Evolutionary conservation across 1,140 invertebrate genomes (phyloP).

Genomic region (Plutomurus gul): DNA sequence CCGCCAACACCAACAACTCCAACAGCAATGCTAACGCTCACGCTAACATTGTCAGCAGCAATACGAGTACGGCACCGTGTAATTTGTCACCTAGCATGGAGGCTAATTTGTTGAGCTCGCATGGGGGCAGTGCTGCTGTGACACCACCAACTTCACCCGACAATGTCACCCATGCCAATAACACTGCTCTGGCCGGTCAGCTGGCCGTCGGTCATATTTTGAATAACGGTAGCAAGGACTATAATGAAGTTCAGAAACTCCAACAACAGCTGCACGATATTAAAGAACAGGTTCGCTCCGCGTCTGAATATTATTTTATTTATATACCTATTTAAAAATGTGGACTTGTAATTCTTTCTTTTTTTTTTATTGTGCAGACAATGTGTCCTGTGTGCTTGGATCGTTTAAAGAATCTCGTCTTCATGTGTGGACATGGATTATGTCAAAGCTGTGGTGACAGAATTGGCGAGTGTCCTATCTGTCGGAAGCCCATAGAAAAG

Average conservation of each 20-base stretch:
- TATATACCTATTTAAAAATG: neutral
- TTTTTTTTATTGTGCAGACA: conserved; percentile 69
- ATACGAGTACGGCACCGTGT: conserved; percentile 6
- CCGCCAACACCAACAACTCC: conserved; percentile 47
- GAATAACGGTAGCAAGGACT: conserved; percentile 82
- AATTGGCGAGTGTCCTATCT: conserved; percentile 96
- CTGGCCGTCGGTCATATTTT: conserved; percentile 62
- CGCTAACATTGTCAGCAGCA: conserved; percentile 4
- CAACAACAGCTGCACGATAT: conserved; percentile 96
- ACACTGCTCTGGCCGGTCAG: conserved; percentile 17
- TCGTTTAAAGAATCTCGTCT: conserved; percentile 97
- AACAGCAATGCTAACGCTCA: conserved; percentile 42
- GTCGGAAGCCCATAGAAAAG: conserved; percentile 92
- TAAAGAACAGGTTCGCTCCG: conserved; percentile 89
- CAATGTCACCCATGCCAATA: conserved; percentile 51
- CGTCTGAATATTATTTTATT: neutral
- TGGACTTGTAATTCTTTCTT: conserved; percentile 29
- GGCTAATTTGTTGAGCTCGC: conserved; percentile 47
- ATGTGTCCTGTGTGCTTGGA: conserved; percentile 98
- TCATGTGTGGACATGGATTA: conserved; percentile 94
- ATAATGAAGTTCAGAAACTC: conserved; percentile 85
- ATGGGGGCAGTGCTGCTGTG: conserved; percentile 26
- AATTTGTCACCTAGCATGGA: conserved; percentile 52
- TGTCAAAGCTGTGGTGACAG: conserved; percentile 98
- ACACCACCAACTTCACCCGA: conserved; percentile 44